Evolutionary conservation across 2,797 vertebrate species (phyloP), one percentile per base, ranked within the genome.

Genomic region (Mallotus villosus): DNA sequence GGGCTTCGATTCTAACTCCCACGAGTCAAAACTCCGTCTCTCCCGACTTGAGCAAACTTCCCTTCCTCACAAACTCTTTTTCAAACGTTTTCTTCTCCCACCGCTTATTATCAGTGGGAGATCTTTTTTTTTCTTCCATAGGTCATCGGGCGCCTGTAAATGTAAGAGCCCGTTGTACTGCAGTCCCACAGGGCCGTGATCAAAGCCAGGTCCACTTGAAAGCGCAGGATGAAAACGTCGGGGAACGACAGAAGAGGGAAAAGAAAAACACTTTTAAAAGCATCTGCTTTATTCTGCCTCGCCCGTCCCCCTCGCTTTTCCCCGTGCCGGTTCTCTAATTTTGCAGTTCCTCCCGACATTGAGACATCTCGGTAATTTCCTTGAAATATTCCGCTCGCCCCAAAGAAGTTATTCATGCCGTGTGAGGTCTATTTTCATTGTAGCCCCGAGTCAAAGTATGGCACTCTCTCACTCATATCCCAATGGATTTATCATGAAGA

Each of bases 401-500:
- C 1, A 64, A 68, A 74, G 34, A 5, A 25, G 77, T 80, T 81
- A 83, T 85, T 86, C 84, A 87, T 90, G 80, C 75, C 75, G 73
- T 3, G 51, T 19, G 0, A 73, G 71, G 72, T 87, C 80, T 83
- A 78, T 86, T 86, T 87, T 84, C 80, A 81, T 78, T 76, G 73
- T 85, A 83, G 84, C 83, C 87, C 63, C 63, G 53, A 87, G 85
- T 74, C 14, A 78, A 84, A 85, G 77, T 25, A 57, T 37, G 63
- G 80, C 82, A 73, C 71, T 79, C 77, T 77, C 80, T 84, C 77
- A 69, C 69, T 84, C 78, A 71, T 57, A 27, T 71, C 79, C 80
- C 81, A 5, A 68, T 76, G 81, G 82, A 89, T 90, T 91, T 82
- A 86, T 90, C 88, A 88, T 25, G 24, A 67, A 82, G 79, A 87